phyloP scores from a whole-genome alignment of 2,888 invertebrate genomes.

The Stenichneumon culpator region DNA sequence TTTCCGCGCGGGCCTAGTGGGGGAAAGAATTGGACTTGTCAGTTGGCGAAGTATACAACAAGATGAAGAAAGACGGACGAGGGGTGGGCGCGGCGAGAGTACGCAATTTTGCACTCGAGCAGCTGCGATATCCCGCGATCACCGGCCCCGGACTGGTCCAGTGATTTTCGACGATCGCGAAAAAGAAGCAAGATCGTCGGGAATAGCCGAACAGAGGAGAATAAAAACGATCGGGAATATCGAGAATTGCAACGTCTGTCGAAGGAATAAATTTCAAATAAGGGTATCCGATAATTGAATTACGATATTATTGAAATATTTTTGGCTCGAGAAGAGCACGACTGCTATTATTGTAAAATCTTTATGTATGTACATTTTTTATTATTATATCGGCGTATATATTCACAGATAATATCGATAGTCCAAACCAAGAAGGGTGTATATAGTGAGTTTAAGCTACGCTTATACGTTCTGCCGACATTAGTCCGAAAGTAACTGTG shows the following conservation, averaged over 20 bases:
- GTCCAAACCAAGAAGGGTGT: background rate
- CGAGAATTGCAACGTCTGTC: conserved; percentile 11
- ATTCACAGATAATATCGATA: background rate
- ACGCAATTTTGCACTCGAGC: conserved; percentile 55
- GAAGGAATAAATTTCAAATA: background rate
- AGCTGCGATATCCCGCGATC: conserved; percentile 55
- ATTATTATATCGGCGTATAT: background rate
- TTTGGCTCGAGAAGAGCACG: background rate
- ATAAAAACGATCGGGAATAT: conserved; percentile 36
- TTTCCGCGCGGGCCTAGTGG: conserved; percentile 15
- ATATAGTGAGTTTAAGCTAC: background rate
- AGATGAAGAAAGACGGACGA: conserved; percentile 5
- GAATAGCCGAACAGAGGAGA: conserved; percentile 38
- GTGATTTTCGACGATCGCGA: conserved; percentile 29
- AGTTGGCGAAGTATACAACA: conserved; percentile 31
- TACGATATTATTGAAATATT: background rate
- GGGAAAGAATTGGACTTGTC: conserved; percentile 56
- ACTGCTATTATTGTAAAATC: background rate
- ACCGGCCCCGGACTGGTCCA: conserved; percentile 28
- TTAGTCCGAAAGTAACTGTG: background rate
- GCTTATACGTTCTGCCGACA: no score
- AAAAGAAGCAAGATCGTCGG: conserved; percentile 51
- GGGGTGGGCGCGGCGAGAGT: conserved; percentile 8
- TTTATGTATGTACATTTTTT: conserved; percentile 1
- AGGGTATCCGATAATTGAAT: background rate